Conservation (phyloP, 2,797 vertebrate genomes). For the Pterois miles region DNA sequence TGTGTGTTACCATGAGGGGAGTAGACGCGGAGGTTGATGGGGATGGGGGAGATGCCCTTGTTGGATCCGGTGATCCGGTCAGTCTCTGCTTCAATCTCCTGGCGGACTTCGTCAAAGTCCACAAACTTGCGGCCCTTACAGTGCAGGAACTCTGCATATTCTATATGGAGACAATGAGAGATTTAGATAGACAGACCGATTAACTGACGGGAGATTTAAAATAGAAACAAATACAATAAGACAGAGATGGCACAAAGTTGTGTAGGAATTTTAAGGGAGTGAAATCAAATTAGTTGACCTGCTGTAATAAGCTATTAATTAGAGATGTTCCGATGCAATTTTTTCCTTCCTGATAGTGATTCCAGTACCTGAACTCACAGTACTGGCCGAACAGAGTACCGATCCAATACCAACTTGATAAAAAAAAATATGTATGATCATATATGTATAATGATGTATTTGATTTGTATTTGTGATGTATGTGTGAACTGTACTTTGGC, state of each 20-base stretch:
- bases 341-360: no score
- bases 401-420: no score
- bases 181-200: not conserved
- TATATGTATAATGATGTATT: no score
- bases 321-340: no score
- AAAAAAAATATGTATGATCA: no score
- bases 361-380: no score
- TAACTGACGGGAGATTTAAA: not conserved
- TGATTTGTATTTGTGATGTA: no score
- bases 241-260: not conserved
- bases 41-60: slow-evolving; percentile 93
- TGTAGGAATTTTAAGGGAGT: not conserved
- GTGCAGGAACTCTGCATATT: slow-evolving; percentile 96
- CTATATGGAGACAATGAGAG: slow-evolving; percentile 69
- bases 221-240: not conserved
- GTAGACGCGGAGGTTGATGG: slow-evolving; percentile 94
- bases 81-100: slow-evolving; percentile 94
- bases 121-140: slow-evolving; percentile 96
- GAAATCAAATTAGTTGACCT: not conserved
- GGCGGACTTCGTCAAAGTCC: slow-evolving; percentile 94
- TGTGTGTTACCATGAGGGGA: slow-evolving; percentile 81
- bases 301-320: not conserved
- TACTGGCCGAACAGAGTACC: no score
- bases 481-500: no score
- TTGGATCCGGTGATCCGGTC: slow-evolving; percentile 94